These are phyloP conservation scores for Sanderia malayensis DNA, from an alignment of 30 jellyfish, hydroid and myxozoan genomes.

Conservation along the genomic window DNA sequence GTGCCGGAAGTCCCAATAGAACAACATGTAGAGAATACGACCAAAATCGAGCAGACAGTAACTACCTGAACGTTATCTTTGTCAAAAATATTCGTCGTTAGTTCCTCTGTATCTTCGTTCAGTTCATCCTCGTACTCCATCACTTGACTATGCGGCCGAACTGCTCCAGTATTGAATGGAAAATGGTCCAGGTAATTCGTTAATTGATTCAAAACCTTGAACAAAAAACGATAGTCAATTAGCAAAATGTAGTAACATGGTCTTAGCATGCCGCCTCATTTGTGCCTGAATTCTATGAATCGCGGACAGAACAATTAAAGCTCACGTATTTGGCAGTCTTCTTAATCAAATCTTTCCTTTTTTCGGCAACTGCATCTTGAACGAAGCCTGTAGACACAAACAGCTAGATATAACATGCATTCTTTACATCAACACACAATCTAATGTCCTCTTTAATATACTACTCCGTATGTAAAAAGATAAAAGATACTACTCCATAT, in stretches of 20 bases:
- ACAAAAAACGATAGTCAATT: too few relatives aligned
- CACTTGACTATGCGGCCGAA: constrained; percentile 81
- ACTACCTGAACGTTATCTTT: constrained; percentile 78
- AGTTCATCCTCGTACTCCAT: constrained; percentile 80
- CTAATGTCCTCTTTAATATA: too few relatives aligned
- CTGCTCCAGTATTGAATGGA: constrained; percentile 98
- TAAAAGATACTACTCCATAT: too few relatives aligned
- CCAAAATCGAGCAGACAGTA: too few relatives aligned
- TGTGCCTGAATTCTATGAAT: too few relatives aligned
- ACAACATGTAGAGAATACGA: too few relatives aligned
- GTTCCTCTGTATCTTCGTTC: constrained; percentile 39
- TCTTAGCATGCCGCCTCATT: too few relatives aligned
- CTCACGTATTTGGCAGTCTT: constrained; percentile 77
- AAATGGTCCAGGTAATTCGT: constrained; percentile 73
- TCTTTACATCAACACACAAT: too few relatives aligned
- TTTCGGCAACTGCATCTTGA: constrained; percentile 45
- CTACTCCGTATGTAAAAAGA: too few relatives aligned
- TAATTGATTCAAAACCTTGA: constrained; percentile 53
- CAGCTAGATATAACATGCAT: background rate
- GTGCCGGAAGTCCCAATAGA: too few relatives aligned
- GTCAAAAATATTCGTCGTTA: constrained; percentile 70
- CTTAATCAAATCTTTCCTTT: constrained; percentile 50
- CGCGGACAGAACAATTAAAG: background rate
- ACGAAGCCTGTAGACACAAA: constrained; percentile 6
- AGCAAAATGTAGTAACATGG: too few relatives aligned